phyloP scores from a whole-genome alignment of 2,113 vertebrate species.

The Heptranchias perlo region DNA sequence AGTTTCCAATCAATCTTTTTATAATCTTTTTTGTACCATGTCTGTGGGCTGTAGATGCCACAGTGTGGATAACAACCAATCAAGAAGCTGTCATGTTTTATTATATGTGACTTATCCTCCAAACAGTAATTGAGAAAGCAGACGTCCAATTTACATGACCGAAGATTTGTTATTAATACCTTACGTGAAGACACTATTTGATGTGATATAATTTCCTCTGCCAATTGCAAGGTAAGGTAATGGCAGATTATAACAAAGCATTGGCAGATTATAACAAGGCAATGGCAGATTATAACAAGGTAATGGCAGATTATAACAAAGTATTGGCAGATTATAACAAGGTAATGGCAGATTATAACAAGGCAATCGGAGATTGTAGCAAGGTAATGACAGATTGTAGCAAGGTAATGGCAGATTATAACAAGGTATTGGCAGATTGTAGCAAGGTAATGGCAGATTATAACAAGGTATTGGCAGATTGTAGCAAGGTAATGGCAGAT shows the following conservation, averaged over 20 bases:
- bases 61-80: background rate
- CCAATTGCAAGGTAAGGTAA: background rate
- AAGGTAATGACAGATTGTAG: too few relatives aligned
- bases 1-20: slow-evolving; percentile 1
- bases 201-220: background rate
- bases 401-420: background rate
- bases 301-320: background rate
- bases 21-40: background rate
- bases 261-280: background rate
- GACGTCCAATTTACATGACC: background rate
- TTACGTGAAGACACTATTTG: background rate
- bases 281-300: background rate
- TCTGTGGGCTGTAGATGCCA: background rate
- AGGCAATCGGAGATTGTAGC: background rate
- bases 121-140: background rate
- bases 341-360: background rate
- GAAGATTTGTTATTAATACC: background rate
- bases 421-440: background rate
- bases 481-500: background rate
- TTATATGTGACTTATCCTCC: background rate
- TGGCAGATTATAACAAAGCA: background rate
- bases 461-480: background rate
- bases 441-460: background rate
- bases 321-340: background rate
- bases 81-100: background rate